Percentiles rank a stretch among this genome's conserved stretches.
Evolutionary conservation across 1,140 invertebrate genomes (phyloP).

Genomic region (Neuroterus valhalla): DNA sequence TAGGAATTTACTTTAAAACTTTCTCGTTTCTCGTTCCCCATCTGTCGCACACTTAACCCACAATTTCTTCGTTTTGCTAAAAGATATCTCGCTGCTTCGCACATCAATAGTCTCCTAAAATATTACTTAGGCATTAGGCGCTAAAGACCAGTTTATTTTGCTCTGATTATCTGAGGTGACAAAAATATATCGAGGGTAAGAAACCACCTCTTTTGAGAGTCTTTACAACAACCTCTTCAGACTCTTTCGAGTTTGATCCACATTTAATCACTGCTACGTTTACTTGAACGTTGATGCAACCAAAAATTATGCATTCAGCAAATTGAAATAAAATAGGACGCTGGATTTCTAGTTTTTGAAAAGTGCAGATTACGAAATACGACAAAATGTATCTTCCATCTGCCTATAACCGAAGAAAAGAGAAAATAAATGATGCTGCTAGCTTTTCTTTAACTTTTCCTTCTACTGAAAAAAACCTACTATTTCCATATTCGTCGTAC

Average conservation of each 20-base stretch:
- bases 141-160: slow-evolving; percentile 26
- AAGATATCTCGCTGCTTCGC: slow-evolving; percentile 38
- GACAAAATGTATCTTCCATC: neutral
- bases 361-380: slow-evolving; percentile 14
- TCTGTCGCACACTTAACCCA: neutral
- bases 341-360: slow-evolving; percentile 17
- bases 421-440: too few relatives aligned
- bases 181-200: slow-evolving; percentile 27
- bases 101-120: slow-evolving; percentile 35
- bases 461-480: neutral
- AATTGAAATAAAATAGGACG: neutral
- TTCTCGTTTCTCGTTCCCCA: slow-evolving; percentile 30
- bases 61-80: slow-evolving; percentile 19
- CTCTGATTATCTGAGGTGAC: slow-evolving; percentile 28
- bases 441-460: neutral
- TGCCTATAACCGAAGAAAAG: neutral
- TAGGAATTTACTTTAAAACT: slow-evolving; percentile 20
- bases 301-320: neutral
- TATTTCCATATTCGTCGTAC: slow-evolving; percentile 11
- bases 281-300: slow-evolving; percentile 17
- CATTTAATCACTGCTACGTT: slow-evolving; percentile 25
- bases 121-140: slow-evolving; percentile 34
- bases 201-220: slow-evolving; percentile 30
- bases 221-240: slow-evolving; percentile 24
- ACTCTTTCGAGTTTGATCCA: slow-evolving; percentile 21